phyloP scores from a whole-genome alignment of 1,140 invertebrate species.

The Drosophila nigromelanica region DNA sequence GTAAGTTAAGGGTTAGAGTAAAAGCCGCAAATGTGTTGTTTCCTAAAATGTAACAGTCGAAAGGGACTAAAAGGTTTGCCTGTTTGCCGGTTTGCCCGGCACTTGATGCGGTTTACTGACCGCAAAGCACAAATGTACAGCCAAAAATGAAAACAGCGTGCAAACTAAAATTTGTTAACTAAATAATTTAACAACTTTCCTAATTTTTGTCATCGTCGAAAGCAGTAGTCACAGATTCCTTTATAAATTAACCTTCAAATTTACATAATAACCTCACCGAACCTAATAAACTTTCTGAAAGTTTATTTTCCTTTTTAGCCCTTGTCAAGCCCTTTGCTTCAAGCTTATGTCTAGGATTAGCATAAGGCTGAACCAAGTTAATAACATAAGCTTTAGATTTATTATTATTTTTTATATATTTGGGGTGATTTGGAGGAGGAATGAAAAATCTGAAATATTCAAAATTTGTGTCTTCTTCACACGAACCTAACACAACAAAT shows the following conservation, averaged over 20 bases:
- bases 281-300: constrained; percentile 68
- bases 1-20: constrained; percentile 23
- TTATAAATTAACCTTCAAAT: constrained; percentile 41
- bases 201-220: constrained; percentile 41
- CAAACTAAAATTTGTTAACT: constrained; percentile 47
- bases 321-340: not conserved
- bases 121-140: constrained; percentile 15
- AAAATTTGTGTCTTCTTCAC: too few relatives aligned
- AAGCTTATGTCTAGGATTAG: not conserved
- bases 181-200: constrained; percentile 79
- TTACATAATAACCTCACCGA: constrained; percentile 58
- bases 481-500: too few relatives aligned
- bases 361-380: too few relatives aligned
- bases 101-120: constrained; percentile 34
- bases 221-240: too few relatives aligned
- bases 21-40: constrained; percentile 39
- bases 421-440: too few relatives aligned
- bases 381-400: too few relatives aligned
- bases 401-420: too few relatives aligned
- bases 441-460: too few relatives aligned
- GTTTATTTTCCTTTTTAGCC: constrained; percentile 48
- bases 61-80: constrained; percentile 58
- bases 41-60: constrained; percentile 42
- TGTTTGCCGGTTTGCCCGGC: constrained; percentile 17
- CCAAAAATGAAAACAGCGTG: constrained; percentile 4